Conservation (phyloP, 1,140 invertebrate species). For the Euschistus heros region DNA sequence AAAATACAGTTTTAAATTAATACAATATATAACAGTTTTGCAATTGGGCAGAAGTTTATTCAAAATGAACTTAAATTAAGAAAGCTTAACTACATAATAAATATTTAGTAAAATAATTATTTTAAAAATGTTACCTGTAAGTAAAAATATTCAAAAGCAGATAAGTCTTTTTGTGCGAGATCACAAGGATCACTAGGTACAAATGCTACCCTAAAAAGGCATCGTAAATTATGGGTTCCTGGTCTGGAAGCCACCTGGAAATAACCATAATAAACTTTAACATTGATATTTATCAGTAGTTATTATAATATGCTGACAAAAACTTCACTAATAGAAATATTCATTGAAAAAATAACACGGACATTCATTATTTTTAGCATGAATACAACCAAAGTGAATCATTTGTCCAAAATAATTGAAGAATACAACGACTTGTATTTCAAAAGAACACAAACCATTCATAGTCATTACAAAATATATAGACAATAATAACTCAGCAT, state of each 20-base stretch:
- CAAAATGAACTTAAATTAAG: slow-evolving; percentile 1
- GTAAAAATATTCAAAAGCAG: slow-evolving; percentile 82
- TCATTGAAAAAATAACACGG: too few species aligned
- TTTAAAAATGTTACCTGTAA: slow-evolving; percentile 44
- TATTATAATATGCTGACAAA: neutral
- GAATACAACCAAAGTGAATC: too few species aligned
- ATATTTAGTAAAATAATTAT: neutral
- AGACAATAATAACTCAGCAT: too few species aligned
- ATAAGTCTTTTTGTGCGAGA: slow-evolving; percentile 66
- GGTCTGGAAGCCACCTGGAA: slow-evolving; percentile 75
- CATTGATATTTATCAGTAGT: neutral
- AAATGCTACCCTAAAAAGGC: slow-evolving; percentile 78
- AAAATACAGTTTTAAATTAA: too few species aligned
- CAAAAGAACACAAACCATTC: too few species aligned
- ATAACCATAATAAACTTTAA: too few species aligned
- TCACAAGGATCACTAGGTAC: slow-evolving; percentile 75
- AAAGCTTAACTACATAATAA: neutral
- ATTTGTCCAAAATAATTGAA: too few species aligned
- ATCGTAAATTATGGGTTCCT: slow-evolving; percentile 76
- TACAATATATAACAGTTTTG: too few species aligned
- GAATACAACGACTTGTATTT: too few species aligned
- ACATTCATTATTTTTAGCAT: too few species aligned
- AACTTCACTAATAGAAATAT: neutral
- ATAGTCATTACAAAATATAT: too few species aligned
- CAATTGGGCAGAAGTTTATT: too few species aligned